A percentile compares a stretch with the other conserved stretches of the same genome.
Conservation (phyloP, 1,140 invertebrate species). For the Chironomus tepperi region DNA sequence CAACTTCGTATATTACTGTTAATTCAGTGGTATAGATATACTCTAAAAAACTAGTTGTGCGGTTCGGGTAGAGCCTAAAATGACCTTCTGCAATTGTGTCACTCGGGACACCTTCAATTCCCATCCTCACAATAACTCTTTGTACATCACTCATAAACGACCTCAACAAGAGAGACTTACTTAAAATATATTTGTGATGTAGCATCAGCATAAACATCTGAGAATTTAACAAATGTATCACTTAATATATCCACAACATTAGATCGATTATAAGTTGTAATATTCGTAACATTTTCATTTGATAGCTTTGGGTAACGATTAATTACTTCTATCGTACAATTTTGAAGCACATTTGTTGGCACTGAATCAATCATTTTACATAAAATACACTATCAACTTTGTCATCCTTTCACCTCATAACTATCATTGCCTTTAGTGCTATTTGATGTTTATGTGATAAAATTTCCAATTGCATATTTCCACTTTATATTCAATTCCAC, state of each 20-base stretch:
- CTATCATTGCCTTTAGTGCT: too few species aligned
- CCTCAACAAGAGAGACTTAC: background rate
- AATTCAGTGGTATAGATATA: too few species aligned
- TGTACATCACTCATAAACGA: too few species aligned
- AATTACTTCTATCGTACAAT: background rate
- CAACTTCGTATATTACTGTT: too few species aligned
- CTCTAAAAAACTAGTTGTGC: too few species aligned
- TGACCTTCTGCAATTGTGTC: too few species aligned
- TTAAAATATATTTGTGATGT: background rate
- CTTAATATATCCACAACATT: background rate
- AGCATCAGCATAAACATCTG: background rate
- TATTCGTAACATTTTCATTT: background rate
- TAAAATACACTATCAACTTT: background rate
- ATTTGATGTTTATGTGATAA: too few species aligned
- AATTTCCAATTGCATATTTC: too few species aligned
- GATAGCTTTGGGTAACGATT: background rate
- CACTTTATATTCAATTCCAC: too few species aligned
- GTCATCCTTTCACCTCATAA: background rate
- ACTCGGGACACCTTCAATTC: too few species aligned
- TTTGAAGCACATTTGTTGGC: background rate
- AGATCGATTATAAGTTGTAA: background rate
- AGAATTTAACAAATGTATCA: background rate
- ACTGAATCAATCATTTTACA: constrained; percentile 9
- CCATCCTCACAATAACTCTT: too few species aligned
- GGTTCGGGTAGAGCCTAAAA: too few species aligned